Base-by-base conservation (phyloP, 2,888 invertebrate species). In the Elysia crispata region DNA sequence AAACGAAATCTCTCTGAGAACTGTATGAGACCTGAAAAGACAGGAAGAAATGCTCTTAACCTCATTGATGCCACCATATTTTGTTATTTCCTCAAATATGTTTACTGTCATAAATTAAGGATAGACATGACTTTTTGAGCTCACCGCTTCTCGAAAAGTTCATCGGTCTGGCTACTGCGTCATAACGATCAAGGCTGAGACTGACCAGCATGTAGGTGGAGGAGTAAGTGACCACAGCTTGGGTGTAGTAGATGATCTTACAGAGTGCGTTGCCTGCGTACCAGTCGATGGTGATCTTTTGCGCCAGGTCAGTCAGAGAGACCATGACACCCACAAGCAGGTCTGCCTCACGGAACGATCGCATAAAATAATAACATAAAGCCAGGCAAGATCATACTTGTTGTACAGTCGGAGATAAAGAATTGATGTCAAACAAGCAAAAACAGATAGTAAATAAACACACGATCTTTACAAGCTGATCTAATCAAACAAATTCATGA, bases 101-200 rank as follows among this genome's bases (percentile, higher is more conserved):
- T n/a, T n/a, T n/a, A n/a, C n/a, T n/a, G n/a, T n/a, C n/a, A n/a
- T n/a, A n/a, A n/a, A n/a, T n/a, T n/a, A n/a, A n/a, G n/a, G n/a
- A n/a, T n/a, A n/a, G n/a, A n/a, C n/a, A 6, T 69, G 31, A 30
- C 28, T 31, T 8, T 6, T 23, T 69, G 13, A n/a, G 13, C 69
- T n/a, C 28, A 90, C 90, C 87, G 83, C 90, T 87, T 70, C 88
- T 82, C 0, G 89, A 87, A 76, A 91, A 91, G 76, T 87, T 88
- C 87, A 91, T 88, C 0, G 91, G 91, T 81, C 90, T 81, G 18
- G 90, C 90, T 54, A 91, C 90, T n/a, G 91, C 91, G 76, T 90
- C 89, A 31, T 89, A 87, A 70, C 91, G 81, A 84, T 91, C 91
- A 33, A 91, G 87, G 72, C 90, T 90, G 25, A 91, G 85, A 1